A percentile compares a stretch with the other conserved stretches of the same genome.
phyloP scores from a whole-genome alignment of 37 sponge, comb jelly and placozoan genomes.

The Oscarella lobularis region DNA sequence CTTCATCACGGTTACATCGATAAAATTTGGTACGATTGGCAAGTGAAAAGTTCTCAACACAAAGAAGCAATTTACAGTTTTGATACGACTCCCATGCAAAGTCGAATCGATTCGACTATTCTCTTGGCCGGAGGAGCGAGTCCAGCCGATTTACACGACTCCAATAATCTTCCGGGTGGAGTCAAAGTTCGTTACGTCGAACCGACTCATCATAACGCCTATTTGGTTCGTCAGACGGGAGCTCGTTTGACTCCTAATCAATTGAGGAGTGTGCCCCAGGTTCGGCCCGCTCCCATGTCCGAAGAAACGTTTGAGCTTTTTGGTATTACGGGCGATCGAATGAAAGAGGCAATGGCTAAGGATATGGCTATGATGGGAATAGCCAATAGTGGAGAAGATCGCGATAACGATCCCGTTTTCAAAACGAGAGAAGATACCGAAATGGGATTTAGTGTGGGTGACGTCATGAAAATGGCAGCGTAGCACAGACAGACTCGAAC shows the following conservation, averaged over 20 bases:
- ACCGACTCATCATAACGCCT: background rate
- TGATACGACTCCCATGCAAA: background rate
- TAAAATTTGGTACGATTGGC: slow-evolving; percentile 34
- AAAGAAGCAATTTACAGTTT: background rate
- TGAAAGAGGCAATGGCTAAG: background rate
- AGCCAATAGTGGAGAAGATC: background rate
- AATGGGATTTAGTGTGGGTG: background rate
- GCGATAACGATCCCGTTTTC: background rate
- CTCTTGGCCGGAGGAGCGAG: background rate
- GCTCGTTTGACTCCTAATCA: background rate
- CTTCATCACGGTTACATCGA: slow-evolving; percentile 32
- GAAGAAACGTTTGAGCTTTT: background rate
- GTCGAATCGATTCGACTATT: background rate
- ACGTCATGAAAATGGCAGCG: background rate
- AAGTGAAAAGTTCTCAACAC: background rate
- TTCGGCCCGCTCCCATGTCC: background rate
- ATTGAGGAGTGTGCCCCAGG: background rate
- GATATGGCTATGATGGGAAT: background rate
- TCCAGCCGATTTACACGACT: background rate
- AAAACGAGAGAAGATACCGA: too few species aligned
- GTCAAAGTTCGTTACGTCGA: background rate
- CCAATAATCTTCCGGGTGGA: background rate
- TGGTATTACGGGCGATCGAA: background rate
- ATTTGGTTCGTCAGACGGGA: background rate
- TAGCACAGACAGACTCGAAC: too few species aligned